Conservation (phyloP, 2,888 invertebrate species). For the Athetis lepigone region DNA sequence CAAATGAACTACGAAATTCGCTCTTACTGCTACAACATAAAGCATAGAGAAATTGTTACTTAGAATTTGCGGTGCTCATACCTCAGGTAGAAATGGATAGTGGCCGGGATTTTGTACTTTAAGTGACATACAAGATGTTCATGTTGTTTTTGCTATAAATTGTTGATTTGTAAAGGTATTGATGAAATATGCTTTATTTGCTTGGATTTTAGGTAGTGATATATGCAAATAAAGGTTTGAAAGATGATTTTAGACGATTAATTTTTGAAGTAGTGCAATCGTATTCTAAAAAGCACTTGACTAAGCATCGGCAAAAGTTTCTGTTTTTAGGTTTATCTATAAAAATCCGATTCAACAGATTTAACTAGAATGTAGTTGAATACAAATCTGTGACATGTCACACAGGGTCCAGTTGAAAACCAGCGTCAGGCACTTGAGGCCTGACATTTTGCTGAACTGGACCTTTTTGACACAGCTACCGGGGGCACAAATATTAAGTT, state of each 20-base stretch:
- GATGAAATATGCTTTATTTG: constrained; percentile 15
- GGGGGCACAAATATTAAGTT: too few species aligned
- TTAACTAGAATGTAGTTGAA: too few species aligned
- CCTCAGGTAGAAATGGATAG: constrained; percentile 5
- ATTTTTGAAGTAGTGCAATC: neutral
- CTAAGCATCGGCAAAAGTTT: neutral
- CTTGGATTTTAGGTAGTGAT: neutral
- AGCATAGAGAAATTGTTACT: neutral
- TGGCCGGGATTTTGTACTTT: constrained; percentile 21
- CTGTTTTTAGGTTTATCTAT: neutral
- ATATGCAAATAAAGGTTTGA: neutral
- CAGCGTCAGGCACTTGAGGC: too few species aligned
- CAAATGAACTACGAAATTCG: neutral
- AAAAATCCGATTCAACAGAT: too few species aligned
- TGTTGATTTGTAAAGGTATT: constrained; percentile 24
- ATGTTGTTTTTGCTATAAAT: constrained; percentile 26
- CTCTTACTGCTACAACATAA: neutral
- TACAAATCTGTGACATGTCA: too few species aligned
- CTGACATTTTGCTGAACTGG: too few species aligned
- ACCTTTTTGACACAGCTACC: too few species aligned
- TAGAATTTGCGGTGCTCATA: neutral
- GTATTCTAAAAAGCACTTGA: neutral
- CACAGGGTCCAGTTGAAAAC: too few species aligned
- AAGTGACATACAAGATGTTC: constrained; percentile 20
- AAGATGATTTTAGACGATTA: neutral